A percentile compares a stretch with the other conserved stretches of the same genome.
Evolutionary conservation across 2,888 invertebrate genomes (phyloP).

Genomic region (Melipona beecheii): DNA sequence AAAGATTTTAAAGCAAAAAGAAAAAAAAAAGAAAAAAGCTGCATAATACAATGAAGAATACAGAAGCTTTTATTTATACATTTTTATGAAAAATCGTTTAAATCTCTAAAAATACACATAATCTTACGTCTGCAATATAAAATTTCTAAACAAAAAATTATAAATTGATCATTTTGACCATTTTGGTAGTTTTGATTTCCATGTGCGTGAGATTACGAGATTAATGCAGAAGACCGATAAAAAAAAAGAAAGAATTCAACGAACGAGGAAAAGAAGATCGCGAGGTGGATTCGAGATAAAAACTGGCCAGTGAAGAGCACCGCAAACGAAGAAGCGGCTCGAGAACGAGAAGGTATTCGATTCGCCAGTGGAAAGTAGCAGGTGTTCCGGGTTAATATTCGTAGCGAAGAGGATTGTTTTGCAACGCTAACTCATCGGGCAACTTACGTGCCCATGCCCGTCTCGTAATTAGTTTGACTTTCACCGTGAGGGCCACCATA

Average conservation of each 20-base stretch:
- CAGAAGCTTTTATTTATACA: too few species aligned
- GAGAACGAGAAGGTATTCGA: constrained; percentile 10
- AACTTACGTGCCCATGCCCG: constrained; percentile 55
- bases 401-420: constrained; percentile 61
- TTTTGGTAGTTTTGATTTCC: too few species aligned
- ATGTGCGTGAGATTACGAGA: too few species aligned
- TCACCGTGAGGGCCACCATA: constrained; percentile 69
- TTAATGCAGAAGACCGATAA: too few species aligned
- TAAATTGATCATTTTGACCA: too few species aligned
- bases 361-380: constrained; percentile 52
- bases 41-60: too few species aligned
- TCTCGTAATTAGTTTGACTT: constrained; percentile 76
- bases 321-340: not conserved
- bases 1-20: too few species aligned
- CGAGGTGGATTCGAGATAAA: not conserved
- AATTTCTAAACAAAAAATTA: too few species aligned
- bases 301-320: not conserved
- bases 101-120: too few species aligned
- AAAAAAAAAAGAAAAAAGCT: too few species aligned
- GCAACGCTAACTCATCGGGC: constrained; percentile 49
- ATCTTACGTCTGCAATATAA: too few species aligned
- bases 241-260: not conserved
- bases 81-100: too few species aligned
- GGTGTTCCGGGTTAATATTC: constrained; percentile 66
- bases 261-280: not conserved